These are phyloP conservation scores for Percopsis transmontana DNA, from an alignment of 2,113 vertebrate species.

Conservation along the genomic window DNA sequence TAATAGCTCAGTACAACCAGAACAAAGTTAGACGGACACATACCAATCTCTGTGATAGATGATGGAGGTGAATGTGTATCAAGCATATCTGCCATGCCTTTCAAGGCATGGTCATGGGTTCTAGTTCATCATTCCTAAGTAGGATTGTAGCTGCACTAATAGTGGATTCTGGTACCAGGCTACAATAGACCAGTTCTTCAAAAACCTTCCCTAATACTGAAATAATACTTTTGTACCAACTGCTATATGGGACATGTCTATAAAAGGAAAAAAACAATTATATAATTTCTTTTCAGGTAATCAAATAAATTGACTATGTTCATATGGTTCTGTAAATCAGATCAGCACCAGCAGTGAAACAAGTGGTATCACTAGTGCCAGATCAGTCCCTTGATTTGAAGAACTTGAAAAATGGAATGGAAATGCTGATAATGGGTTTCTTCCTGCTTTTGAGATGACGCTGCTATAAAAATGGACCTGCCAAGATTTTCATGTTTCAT, in stretches of 20 bases:
- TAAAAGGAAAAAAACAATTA: too few relatives aligned
- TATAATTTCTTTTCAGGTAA: too few relatives aligned
- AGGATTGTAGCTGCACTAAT: not conserved
- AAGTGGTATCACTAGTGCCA: conserved; percentile 2
- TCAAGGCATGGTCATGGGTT: not conserved
- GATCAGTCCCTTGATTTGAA: not conserved
- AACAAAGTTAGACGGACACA: not conserved
- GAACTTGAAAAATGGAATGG: not conserved
- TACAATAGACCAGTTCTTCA: not conserved
- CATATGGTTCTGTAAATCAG: too few relatives aligned
- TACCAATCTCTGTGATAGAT: not conserved
- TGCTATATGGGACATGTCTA: too few relatives aligned
- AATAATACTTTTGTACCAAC: too few relatives aligned
- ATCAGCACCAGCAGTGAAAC: not conserved
- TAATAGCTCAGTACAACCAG: not conserved
- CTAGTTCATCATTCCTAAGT: not conserved
- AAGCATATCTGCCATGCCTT: not conserved
- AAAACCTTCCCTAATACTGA: too few relatives aligned
- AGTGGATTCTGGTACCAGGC: not conserved
- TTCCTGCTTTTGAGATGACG: not conserved
- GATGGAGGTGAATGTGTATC: too few relatives aligned
- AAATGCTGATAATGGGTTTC: too few relatives aligned
- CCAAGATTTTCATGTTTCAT: not conserved
- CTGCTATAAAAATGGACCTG: not conserved
- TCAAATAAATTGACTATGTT: too few relatives aligned